Evolutionary conservation across 2,888 invertebrate genomes (phyloP).

Genomic region (Acrobasis suavella): DNA sequence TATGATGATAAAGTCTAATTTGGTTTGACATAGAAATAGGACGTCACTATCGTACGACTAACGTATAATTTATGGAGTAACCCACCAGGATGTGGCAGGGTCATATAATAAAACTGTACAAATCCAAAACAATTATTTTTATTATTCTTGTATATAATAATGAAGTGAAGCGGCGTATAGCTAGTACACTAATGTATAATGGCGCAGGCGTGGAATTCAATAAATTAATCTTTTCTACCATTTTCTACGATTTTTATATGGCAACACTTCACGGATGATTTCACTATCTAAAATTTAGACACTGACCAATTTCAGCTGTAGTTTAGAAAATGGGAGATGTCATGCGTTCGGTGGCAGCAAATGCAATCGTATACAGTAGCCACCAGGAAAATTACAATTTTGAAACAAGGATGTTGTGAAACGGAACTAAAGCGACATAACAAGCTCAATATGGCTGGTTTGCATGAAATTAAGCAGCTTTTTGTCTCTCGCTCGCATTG

Average conservation of each 20-base stretch:
- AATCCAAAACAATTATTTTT: slow-evolving; percentile 77
- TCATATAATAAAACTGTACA: slow-evolving; percentile 48
- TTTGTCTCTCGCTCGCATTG: neutral
- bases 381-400: slow-evolving; percentile 35
- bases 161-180: slow-evolving; percentile 74
- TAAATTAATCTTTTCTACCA: slow-evolving; percentile 35
- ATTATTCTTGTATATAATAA: slow-evolving; percentile 76
- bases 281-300: neutral
- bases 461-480: neutral
- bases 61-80: too few species aligned
- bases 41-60: too few species aligned
- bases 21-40: too few species aligned
- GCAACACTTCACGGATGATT: slow-evolving; percentile 20
- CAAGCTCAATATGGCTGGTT: neutral
- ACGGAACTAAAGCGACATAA: slow-evolving; percentile 27
- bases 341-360: slow-evolving; percentile 35
- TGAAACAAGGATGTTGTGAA: slow-evolving; percentile 30
- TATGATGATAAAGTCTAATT: too few species aligned
- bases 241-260: slow-evolving; percentile 20
- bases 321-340: slow-evolving; percentile 18
- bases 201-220: slow-evolving; percentile 56
- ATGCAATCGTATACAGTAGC: slow-evolving; percentile 40
- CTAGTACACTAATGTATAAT: slow-evolving; percentile 71
- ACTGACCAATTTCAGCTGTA: neutral
- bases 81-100: neutral